Evolutionary conservation across 2,113 vertebrate genomes (phyloP), one percentile per base, ranked within the genome.

Genomic region (Oryzias celebensis): DNA sequence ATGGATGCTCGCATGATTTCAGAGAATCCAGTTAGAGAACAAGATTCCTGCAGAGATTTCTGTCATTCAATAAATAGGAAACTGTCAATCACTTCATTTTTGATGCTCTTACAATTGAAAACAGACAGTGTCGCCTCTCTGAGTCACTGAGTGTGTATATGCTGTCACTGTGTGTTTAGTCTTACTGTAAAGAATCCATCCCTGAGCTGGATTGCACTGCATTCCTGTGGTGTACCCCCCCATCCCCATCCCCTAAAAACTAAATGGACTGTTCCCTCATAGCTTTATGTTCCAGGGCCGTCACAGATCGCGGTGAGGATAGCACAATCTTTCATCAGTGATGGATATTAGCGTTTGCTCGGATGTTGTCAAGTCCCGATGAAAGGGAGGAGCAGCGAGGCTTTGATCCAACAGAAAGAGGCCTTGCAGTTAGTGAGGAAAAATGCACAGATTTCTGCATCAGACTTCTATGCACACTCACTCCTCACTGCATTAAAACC

Each of bases 211-310:
- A 65, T 68, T 77, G 77, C 13, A 82, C 83, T 77, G 81, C 88
- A 85, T 86, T 87, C 85, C 84, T 89, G 82, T 57, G 77, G 79
- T 55, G 65, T 70, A 56, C 60, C 45, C 26, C 50, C 76, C 56
- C 74, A n/a, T n/a, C 75, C 65, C 78, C 65, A 68, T 12, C 3
- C 55, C 44, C 10, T 36, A 36, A 36, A 36, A 45, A 51, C 71
- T 77, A 26, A 15, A 60, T 26, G 62, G 73, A 51, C 80, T 73
- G 43, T 54, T 57, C 73, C 45, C 61, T 79, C 44, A 77, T 59
- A 47, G 62, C 52, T 58, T 58, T 41, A 63, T 66, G 50, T 66
- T 78, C 69, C 80, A 83, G 77, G 82, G 68, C 87, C 86, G 81
- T 78, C 85, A 78, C 70, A 56, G 73, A 73, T 74, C 46, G 13